Evolutionary conservation across 2,113 vertebrate genomes (phyloP).

Genomic region (Gallinago media): DNA sequence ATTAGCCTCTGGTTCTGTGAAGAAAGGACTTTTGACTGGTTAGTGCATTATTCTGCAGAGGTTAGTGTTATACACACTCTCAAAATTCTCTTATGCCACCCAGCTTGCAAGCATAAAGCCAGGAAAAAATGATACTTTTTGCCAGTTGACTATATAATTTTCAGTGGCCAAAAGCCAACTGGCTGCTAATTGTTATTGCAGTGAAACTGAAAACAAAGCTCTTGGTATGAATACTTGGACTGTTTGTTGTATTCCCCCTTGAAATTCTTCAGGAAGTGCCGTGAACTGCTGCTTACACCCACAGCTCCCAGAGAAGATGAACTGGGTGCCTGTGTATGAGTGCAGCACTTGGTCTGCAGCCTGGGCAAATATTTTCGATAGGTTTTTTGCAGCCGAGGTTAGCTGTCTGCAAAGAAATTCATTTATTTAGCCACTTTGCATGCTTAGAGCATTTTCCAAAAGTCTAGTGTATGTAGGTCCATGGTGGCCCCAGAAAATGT

Average conservation of each 20-base stretch:
- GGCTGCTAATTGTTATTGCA: constrained; percentile 61
- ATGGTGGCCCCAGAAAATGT: not conserved
- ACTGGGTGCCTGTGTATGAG: not conserved
- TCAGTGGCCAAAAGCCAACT: constrained; percentile 60
- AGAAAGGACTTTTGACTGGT: constrained; percentile 29
- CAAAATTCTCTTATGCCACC: constrained; percentile 55
- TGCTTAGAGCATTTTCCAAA: not conserved
- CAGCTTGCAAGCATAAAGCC: constrained; percentile 63
- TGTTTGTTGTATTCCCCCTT: constrained; percentile 15
- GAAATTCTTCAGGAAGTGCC: constrained; percentile 35
- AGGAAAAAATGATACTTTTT: constrained; percentile 64
- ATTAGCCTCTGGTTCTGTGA: constrained; percentile 24
- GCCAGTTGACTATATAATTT: constrained; percentile 67
- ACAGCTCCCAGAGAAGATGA: not conserved
- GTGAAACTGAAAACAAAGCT: constrained; percentile 60
- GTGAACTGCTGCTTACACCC: not conserved
- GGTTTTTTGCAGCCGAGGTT: not conserved
- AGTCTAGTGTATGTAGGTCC: not conserved
- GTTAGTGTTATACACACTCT: constrained; percentile 1
- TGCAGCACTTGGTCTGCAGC: not conserved
- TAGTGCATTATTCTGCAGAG: constrained; percentile 28
- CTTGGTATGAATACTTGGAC: constrained; percentile 50
- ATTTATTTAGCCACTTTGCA: not conserved
- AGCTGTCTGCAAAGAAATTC: not conserved
- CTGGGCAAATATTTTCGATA: not conserved